Base-by-base conservation (phyloP, 1,140 invertebrate species). In the Leguminivora glycinivorella region DNA sequence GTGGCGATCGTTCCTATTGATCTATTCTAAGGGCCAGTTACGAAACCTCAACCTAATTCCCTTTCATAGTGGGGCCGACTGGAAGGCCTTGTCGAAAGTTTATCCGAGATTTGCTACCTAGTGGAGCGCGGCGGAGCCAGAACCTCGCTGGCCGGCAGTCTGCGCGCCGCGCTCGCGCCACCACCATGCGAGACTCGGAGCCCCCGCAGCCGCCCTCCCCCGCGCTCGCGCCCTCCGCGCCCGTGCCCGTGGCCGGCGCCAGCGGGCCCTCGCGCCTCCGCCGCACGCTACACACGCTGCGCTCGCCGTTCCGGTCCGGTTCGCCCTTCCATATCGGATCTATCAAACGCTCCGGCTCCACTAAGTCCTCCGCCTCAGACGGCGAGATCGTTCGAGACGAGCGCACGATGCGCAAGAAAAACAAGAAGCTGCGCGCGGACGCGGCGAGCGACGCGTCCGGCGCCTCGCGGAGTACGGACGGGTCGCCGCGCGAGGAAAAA, bases 401-500 rank as follows among this genome's bases (percentile, higher is more conserved):
- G 83, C 86, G 87, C 87, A 89, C 81, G 79, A 91, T 89, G 87
- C 89, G 87, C 75, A 91, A 88, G 79, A 87, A 87, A 72, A 87
- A 83, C 72, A 91, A 89, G 77, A 91, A 89, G 74, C 72, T 78
- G 67, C 85, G 85, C 70, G 78, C 81, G 66, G 84, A 85, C 75
- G 76, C 83, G 68, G 76, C 78, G 29, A 75, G 74, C 75, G 84
- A 85, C 68, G 83, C 67, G 19, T 63, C 56, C 67, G 52, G 56
- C 43, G 52, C 82, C 17, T 84, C 88, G 47, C 83, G 79, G 19
- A 85, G 84, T 70, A 83, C 84, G 66, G 86, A 85, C 75, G 82
- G 82, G 68, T 86, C 85, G 70, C 83, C 86, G 60, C 73, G 75
- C 69, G 75, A 77, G 70, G 83, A 83, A 25, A 87, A 88, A 70